These are phyloP conservation scores for Scartelaos histophorus DNA, from an alignment of 2,113 vertebrate species.

Conservation along the genomic window DNA sequence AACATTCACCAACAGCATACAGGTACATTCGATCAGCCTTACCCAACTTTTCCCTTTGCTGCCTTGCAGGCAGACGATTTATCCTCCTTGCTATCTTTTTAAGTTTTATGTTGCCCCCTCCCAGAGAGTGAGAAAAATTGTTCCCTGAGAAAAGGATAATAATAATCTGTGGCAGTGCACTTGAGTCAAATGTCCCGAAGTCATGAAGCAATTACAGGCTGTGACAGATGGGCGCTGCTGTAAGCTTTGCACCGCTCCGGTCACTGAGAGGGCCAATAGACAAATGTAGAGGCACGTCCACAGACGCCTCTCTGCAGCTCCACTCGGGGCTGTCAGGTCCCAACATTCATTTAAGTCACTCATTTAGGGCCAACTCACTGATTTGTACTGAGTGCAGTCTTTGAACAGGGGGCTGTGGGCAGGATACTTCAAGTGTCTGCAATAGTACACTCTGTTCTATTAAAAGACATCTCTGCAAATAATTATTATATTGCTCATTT, in stretches of 20 bases:
- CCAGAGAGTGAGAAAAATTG: constrained; percentile 61
- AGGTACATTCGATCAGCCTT: constrained; percentile 52
- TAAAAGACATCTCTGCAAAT: constrained; percentile 12
- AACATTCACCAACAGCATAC: constrained; percentile 44
- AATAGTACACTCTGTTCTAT: constrained; percentile 5
- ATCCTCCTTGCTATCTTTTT: constrained; percentile 55
- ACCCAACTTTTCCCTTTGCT: constrained; percentile 50
- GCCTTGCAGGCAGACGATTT: constrained; percentile 51
- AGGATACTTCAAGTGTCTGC: constrained; percentile 37
- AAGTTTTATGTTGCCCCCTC: constrained; percentile 50
- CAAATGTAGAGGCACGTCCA: constrained; percentile 59
- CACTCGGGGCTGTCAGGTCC: constrained; percentile 61
- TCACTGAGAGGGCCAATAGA: constrained; percentile 67
- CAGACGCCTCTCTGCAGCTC: constrained; percentile 51
- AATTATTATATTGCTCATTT: constrained; percentile 14
- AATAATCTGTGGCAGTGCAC: constrained; percentile 77
- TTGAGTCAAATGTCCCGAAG: constrained; percentile 76
- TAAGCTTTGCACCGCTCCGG: constrained; percentile 58
- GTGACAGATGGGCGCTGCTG: constrained; percentile 75
- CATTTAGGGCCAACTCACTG: constrained; percentile 59
- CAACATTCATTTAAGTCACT: constrained; percentile 65
- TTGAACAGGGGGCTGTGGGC: constrained; percentile 38
- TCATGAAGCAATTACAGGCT: constrained; percentile 78
- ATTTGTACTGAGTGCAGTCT: constrained; percentile 46
- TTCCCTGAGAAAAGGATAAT: constrained; percentile 72